phyloP scores from a whole-genome alignment of 1,140 invertebrate genomes.

The Polypedilum pembai region DNA sequence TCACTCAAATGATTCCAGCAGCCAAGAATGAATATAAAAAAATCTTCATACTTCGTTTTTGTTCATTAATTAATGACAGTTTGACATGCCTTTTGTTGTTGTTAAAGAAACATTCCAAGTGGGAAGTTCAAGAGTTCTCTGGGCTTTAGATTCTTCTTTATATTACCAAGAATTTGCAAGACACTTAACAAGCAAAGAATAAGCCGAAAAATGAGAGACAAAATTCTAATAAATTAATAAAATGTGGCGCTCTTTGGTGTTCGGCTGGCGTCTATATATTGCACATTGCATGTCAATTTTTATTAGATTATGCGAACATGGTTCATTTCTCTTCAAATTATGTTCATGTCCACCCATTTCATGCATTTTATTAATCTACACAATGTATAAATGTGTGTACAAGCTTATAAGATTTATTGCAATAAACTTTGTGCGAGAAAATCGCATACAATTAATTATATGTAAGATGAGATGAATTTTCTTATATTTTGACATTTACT shows the following conservation, averaged over 20 bases:
- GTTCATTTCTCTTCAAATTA: not conserved
- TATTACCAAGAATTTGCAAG: too few relatives aligned
- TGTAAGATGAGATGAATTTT: too few relatives aligned
- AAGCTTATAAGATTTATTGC: too few relatives aligned
- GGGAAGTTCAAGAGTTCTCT: too few relatives aligned
- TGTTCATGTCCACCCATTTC: constrained; percentile 7
- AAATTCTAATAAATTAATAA: constrained; percentile 8
- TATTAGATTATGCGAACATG: not conserved
- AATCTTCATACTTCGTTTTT: not conserved
- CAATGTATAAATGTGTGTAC: too few relatives aligned
- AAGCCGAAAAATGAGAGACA: not conserved
- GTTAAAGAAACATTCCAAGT: not conserved
- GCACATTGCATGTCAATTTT: not conserved
- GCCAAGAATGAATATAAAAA: not conserved
- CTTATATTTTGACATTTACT: too few relatives aligned
- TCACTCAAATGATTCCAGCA: not conserved
- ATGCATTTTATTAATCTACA: too few relatives aligned
- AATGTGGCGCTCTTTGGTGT: not conserved
- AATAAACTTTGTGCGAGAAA: too few relatives aligned
- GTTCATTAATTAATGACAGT: constrained; percentile 3
- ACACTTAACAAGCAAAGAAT: not conserved
- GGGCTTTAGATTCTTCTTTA: too few relatives aligned
- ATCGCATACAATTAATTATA: too few relatives aligned
- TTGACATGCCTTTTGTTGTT: not conserved
- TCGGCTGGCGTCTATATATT: not conserved